Percentiles rank a stretch among this genome's conserved stretches.
phyloP scores from a whole-genome alignment of 1,140 invertebrate species.

The Thrips palmi region DNA sequence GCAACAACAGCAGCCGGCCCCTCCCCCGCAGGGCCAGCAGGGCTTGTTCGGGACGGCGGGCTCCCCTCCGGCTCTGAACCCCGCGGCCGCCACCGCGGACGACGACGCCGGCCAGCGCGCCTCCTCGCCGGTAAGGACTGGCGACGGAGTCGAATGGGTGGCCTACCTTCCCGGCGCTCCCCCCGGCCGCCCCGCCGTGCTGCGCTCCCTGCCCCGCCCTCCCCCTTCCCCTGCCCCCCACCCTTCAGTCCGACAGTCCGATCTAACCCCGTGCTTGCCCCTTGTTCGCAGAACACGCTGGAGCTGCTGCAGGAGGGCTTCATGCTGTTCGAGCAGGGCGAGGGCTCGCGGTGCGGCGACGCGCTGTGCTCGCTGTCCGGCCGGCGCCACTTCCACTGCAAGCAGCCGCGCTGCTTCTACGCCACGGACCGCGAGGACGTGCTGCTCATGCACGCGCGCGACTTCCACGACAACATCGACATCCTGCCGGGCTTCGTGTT shows the following conservation, averaged over 20 bases:
- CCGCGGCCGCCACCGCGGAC: slow-evolving; percentile 9
- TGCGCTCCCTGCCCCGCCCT: too few relatives aligned
- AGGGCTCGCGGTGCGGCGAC: slow-evolving; percentile 50
- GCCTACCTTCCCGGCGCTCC: too few relatives aligned
- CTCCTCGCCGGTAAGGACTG: too few relatives aligned
- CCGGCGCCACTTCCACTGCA: slow-evolving; percentile 52
- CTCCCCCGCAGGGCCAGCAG: too few relatives aligned
- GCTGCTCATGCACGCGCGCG: slow-evolving; percentile 50
- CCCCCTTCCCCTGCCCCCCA: too few relatives aligned
- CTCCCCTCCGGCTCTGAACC: slow-evolving; percentile 12
- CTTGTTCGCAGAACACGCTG: slow-evolving; percentile 6
- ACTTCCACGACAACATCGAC: slow-evolving; percentile 67
- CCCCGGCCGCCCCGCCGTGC: slow-evolving; percentile 21
- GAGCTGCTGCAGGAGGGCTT: slow-evolving; percentile 11
- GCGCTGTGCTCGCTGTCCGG: slow-evolving; percentile 35
- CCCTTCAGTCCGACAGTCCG: too few relatives aligned
- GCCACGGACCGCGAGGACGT: slow-evolving; percentile 46
- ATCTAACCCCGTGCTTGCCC: too few relatives aligned
- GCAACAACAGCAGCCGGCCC: slow-evolving; percentile 24
- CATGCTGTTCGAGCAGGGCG: too few relatives aligned
- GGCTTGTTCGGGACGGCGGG: slow-evolving; percentile 6
- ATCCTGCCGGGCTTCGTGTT: slow-evolving; percentile 67
- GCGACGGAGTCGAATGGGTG: slow-evolving; percentile 25
- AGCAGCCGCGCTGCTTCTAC: slow-evolving; percentile 50
- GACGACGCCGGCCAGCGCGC: not conserved